phyloP scores from a whole-genome alignment of 35 echinoderm and acorn worm genomes.

The Heliocidaris tuberculata region DNA sequence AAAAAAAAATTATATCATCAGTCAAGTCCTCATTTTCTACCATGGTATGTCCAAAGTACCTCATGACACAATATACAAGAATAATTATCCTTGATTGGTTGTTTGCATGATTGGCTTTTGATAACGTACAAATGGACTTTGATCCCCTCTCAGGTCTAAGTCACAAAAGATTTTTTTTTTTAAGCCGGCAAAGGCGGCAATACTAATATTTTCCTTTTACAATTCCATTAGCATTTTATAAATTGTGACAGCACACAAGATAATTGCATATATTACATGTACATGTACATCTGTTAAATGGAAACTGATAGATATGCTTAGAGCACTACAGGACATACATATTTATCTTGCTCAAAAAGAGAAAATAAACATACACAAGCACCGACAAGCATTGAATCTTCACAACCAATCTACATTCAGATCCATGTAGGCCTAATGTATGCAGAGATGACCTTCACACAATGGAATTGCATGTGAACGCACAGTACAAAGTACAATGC shows the following conservation, averaged over 20 bases:
- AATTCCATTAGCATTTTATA: not conserved
- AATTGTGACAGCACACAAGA: not conserved
- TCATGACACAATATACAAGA: not conserved
- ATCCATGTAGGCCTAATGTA: not conserved
- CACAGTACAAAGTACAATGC: not conserved
- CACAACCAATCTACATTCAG: not conserved
- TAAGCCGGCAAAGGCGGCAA: no score
- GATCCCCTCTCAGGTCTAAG: not conserved
- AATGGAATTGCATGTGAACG: not conserved
- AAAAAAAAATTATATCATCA: not conserved
- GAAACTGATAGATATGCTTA: not conserved
- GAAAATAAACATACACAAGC: not conserved
- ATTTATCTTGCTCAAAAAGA: not conserved
- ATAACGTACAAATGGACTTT: no score
- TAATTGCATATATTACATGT: not conserved
- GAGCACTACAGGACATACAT: not conserved
- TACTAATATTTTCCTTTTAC: not conserved
- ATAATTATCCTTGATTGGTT: not conserved
- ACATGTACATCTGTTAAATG: not conserved
- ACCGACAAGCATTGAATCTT: not conserved
- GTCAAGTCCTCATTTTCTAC: not conserved
- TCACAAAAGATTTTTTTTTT: not conserved
- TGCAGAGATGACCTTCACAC: not conserved
- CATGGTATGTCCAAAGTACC: not conserved
- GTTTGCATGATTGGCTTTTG: not conserved